Evolutionary conservation across 2,797 vertebrate genomes (phyloP).

Genomic region (Parotocinclus haroldoi): DNA sequence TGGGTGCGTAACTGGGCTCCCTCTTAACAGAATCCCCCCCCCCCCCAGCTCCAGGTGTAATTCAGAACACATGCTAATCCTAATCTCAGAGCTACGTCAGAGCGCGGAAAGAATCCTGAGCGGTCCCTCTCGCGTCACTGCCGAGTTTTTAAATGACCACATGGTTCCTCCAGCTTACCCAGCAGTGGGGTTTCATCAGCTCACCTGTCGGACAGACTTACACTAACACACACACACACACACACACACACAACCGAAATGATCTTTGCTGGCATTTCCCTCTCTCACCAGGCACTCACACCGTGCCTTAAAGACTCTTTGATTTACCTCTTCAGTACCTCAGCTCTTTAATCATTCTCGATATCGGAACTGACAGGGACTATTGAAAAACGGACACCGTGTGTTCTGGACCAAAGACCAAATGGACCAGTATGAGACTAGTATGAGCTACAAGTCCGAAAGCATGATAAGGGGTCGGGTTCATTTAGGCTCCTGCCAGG

Average conservation of each 20-base stretch:
- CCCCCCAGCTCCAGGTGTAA: constrained; percentile 31
- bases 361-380: too few species aligned
- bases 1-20: too few species aligned
- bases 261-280: neutral
- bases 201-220: too few species aligned
- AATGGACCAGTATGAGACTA: too few species aligned
- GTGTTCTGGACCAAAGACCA: too few species aligned
- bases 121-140: constrained; percentile 11
- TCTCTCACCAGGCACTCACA: neutral
- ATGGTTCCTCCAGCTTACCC: constrained; percentile 35
- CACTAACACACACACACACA: neutral
- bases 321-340: too few species aligned
- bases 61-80: constrained; percentile 37
- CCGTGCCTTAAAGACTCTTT: too few species aligned
- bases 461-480: too few species aligned
- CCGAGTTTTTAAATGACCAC: constrained; percentile 12
- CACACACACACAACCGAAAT: constrained; percentile 6
- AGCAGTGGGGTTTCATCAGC: constrained; percentile 25
- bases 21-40: constrained; percentile 45
- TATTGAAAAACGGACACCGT: too few species aligned
- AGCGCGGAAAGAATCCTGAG: constrained; percentile 11
- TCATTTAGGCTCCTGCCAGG: too few species aligned
- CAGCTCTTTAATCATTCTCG: too few species aligned
- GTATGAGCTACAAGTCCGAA: too few species aligned
- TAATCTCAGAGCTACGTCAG: constrained; percentile 38